Conservation (phyloP, 2,888 invertebrate genomes). For the Lycia hirtaria region DNA sequence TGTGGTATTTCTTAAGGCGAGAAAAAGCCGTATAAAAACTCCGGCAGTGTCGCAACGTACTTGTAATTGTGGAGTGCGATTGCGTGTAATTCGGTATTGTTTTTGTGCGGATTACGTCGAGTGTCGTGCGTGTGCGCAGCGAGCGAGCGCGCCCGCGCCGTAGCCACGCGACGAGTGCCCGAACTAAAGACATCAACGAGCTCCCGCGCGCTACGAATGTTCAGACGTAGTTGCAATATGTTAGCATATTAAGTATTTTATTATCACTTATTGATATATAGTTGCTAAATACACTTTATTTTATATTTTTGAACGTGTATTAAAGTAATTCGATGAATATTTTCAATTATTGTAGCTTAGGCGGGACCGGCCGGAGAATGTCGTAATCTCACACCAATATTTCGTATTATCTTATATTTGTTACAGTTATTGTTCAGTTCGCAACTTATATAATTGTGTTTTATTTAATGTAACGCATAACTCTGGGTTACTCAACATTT, state of each 20-base stretch:
- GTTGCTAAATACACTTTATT: no score
- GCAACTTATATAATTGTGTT: no score
- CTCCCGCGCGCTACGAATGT: background rate
- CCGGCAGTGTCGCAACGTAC: constrained; percentile 22
- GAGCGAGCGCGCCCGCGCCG: constrained; percentile 11
- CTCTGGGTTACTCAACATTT: no score
- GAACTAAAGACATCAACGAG: constrained; percentile 31
- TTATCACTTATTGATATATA: background rate
- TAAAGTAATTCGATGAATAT: no score
- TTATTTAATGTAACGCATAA: no score
- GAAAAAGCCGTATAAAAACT: constrained; percentile 30
- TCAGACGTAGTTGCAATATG: background rate
- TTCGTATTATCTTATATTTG: no score
- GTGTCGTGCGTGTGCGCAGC: constrained; percentile 10
- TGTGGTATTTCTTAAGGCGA: constrained; percentile 22
- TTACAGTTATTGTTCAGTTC: no score
- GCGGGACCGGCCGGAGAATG: no score
- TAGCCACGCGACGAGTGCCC: background rate
- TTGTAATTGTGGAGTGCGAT: constrained; percentile 24
- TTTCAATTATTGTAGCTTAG: no score
- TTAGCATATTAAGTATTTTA: background rate
- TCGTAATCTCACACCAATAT: no score
- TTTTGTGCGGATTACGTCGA: constrained; percentile 28
- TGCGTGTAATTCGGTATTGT: constrained; percentile 33
- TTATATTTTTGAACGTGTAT: no score